A percentile compares a stretch with the other conserved stretches of the same genome.
Conservation (phyloP, 2,113 vertebrate genomes). For the Centropus unirufus region DNA sequence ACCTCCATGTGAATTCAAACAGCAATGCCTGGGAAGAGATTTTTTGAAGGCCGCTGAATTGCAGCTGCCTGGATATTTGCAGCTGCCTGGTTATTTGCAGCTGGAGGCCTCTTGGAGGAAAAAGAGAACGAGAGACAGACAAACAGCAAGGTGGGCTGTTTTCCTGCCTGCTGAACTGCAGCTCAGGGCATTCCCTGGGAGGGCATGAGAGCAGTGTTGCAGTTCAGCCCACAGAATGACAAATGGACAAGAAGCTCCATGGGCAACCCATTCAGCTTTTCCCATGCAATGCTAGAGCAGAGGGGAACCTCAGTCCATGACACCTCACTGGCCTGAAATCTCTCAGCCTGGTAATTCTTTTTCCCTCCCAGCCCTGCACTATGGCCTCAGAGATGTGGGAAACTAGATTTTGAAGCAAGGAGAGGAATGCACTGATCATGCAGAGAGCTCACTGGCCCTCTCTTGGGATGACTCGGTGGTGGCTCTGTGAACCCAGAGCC, state of each 20-base stretch:
- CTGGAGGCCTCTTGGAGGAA: not conserved
- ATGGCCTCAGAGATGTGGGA: not conserved
- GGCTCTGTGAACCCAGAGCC: not conserved
- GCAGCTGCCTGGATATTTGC: not conserved
- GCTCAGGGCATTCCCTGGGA: not conserved
- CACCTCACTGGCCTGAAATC: not conserved
- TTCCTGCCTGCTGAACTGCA: not conserved
- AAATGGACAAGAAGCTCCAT: not conserved
- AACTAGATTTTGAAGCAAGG: not conserved
- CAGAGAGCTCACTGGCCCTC: not conserved
- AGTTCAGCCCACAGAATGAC: not conserved
- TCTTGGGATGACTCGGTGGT: not conserved
- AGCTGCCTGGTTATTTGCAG: not conserved
- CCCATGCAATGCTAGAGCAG: not conserved
- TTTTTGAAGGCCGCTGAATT: not conserved
- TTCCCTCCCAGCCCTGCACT: not conserved
- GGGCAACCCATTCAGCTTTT: not conserved
- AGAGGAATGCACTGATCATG: not conserved
- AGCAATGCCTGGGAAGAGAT: not conserved
- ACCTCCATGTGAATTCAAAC: not conserved
- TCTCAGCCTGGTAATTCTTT: not conserved
- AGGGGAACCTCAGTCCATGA: rapidly evolving
- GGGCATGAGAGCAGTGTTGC: not conserved
- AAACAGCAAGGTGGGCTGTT: not conserved
- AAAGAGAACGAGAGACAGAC: not conserved